Conservation (phyloP, 1,140 invertebrate genomes). For the Cotesia chilonis region DNA sequence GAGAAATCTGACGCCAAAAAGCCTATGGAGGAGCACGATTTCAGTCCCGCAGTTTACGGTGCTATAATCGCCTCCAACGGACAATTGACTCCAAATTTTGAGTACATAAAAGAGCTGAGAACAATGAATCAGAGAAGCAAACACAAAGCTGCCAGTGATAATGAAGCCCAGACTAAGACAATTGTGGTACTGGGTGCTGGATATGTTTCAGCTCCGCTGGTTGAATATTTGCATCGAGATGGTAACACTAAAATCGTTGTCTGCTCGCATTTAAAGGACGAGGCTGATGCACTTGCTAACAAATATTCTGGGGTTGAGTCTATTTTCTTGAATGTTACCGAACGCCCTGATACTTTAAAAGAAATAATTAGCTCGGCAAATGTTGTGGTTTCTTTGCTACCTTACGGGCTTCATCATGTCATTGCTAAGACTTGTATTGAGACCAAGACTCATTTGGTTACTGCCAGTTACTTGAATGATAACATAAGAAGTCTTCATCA, state of each 20-base stretch:
- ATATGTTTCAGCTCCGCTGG: slow-evolving; percentile 89
- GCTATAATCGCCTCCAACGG: slow-evolving; percentile 98
- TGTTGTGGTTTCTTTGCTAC: slow-evolving; percentile 89
- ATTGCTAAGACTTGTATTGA: slow-evolving; percentile 89
- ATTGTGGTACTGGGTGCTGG: slow-evolving; percentile 94
- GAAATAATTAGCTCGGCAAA: slow-evolving; percentile 80
- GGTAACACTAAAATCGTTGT: slow-evolving; percentile 83
- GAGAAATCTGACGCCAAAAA: slow-evolving; percentile 84
- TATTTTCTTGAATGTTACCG: slow-evolving; percentile 82
- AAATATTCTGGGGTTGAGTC: slow-evolving; percentile 83
- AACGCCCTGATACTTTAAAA: slow-evolving; percentile 75
- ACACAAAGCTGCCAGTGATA: slow-evolving; percentile 56
- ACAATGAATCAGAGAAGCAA: slow-evolving; percentile 59
- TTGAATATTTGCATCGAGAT: slow-evolving; percentile 92
- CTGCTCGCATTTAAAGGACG: slow-evolving; percentile 88
- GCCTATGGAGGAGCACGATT: slow-evolving; percentile 82
- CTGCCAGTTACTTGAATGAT: slow-evolving; percentile 92
- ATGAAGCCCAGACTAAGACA: slow-evolving; percentile 45
- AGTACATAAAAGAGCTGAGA: slow-evolving; percentile 94
- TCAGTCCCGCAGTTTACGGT: slow-evolving; percentile 79
- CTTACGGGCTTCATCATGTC: slow-evolving; percentile 87
- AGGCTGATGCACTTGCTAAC: slow-evolving; percentile 82
- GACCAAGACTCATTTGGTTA: slow-evolving; percentile 90
- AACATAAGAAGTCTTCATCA: slow-evolving; percentile 83
- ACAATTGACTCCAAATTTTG: slow-evolving; percentile 87